Evolutionary conservation across 2,113 vertebrate species (phyloP), one percentile per base, ranked within the genome.

Genomic region (Platycercus adscitus): DNA sequence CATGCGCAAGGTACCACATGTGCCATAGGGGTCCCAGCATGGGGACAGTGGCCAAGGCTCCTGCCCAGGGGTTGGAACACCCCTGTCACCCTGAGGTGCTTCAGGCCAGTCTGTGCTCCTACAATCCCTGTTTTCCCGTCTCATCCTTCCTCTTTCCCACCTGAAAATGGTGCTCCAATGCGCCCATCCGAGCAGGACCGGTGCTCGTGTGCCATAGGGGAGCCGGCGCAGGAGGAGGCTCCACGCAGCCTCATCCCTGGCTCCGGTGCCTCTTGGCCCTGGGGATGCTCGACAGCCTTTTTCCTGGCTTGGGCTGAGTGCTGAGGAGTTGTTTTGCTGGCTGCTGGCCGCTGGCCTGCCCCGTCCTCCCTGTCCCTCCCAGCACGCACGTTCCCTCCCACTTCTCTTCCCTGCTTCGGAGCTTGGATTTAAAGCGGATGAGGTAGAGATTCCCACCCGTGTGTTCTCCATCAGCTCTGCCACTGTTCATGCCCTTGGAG

Each of bases 251-350:
- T 41, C 58, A 17, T 31, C 47, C 70, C 75, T 72, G 84, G 69
- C 91, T 72, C 41, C 0, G 8, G 11, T 78, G 83, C 86, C 83
- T 83, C 72, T 69, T 89, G 94, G 92, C 95, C 18, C 4, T 23
- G 49, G 94, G 81, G 90, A 81, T 71, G 80, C 92, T 92, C 85
- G 13, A 14, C 88, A 31, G 90, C 49, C 73, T 81, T 96, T 96
- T 96, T 94, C 92, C 95, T 94, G 94, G 94, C 95, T 72, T 81
- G 4, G 55, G 68, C 17, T 1, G 29, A 60, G 72, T 0, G 24
- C 1, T 24, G 81, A 78, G 90, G n/a, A 81, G 65, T 95, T 95
- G 91, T 95, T 96, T 91, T 93, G 44, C 75, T 90, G 93, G 77
- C 64, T 68, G 73, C 86, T 87, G 92, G 71, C 82, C 41, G 4